Conservation (phyloP, 1,140 invertebrate genomes). For the Zaprionus gabonicus region DNA sequence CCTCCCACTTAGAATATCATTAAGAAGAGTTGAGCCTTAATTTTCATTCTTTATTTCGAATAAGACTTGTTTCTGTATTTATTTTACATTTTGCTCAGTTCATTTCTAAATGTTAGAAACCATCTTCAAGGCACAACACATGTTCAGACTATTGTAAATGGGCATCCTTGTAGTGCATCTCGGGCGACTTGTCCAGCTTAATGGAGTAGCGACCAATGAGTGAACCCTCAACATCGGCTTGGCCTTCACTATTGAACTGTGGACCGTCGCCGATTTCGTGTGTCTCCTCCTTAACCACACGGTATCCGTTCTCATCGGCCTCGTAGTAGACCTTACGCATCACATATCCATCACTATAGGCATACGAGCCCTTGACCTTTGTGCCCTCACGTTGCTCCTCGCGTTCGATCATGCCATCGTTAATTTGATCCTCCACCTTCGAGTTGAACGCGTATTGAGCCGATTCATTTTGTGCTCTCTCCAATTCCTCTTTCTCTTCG, state of each 20-base stretch:
- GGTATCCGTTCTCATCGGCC: slow-evolving; percentile 87
- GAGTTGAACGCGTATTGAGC: slow-evolving; percentile 85
- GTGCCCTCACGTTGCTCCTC: slow-evolving; percentile 85
- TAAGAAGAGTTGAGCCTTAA: not conserved
- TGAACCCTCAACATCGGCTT: slow-evolving; percentile 84
- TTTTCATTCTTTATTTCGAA: slow-evolving; percentile 3
- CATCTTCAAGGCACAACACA: slow-evolving; percentile 8
- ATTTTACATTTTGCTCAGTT: slow-evolving; percentile 72
- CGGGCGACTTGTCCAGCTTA: slow-evolving; percentile 63
- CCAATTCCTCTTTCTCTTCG: slow-evolving; percentile 37
- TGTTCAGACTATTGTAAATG: slow-evolving; percentile 8
- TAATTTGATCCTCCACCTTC: slow-evolving; percentile 85
- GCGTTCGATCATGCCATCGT: slow-evolving; percentile 85
- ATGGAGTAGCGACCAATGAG: slow-evolving; percentile 83
- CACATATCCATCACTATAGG: slow-evolving; percentile 86
- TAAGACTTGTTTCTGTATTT: slow-evolving; percentile 49
- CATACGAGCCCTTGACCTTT: slow-evolving; percentile 85
- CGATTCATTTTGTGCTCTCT: slow-evolving; percentile 65
- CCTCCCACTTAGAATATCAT: no score
- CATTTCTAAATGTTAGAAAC: slow-evolving; percentile 84
- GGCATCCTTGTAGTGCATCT: slow-evolving; percentile 72
- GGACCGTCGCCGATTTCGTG: slow-evolving; percentile 85
- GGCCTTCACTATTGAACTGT: slow-evolving; percentile 84
- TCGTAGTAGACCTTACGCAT: slow-evolving; percentile 86
- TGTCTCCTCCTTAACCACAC: slow-evolving; percentile 85